A percentile compares a stretch with the other conserved stretches of the same genome.
These are phyloP conservation scores for Nephila pilipes DNA, from an alignment of 1,140 invertebrate genomes.

Conservation along the genomic window DNA sequence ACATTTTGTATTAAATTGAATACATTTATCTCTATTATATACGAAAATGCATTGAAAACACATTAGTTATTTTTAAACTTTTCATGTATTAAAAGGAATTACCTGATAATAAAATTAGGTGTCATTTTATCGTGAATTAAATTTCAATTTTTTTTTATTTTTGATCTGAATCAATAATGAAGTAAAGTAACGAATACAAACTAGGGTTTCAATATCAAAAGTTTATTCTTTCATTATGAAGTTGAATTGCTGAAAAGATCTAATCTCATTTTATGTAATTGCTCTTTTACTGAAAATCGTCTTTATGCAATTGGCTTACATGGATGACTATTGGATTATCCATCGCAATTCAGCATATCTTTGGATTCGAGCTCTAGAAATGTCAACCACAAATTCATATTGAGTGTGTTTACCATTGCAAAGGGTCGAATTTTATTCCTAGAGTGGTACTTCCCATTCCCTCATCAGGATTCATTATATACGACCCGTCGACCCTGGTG, in stretches of 20 bases:
- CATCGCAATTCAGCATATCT: neutral
- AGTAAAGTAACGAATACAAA: neutral
- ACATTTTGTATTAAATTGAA: no score
- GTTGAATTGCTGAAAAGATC: neutral
- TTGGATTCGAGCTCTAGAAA: neutral
- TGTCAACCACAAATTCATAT: constrained; percentile 2
- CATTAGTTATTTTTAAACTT: no score
- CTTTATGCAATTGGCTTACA: neutral
- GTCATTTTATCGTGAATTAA: no score
- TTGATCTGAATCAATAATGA: no score
- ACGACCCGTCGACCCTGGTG: constrained; percentile 29
- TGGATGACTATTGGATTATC: constrained; percentile 5
- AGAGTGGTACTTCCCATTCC: constrained; percentile 32
- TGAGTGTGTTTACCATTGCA: constrained; percentile 24
- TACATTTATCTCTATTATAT: no score
- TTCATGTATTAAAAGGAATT: no score
- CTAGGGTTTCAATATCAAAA: neutral
- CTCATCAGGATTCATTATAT: constrained; percentile 50
- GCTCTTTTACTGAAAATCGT: neutral
- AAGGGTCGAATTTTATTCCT: constrained; percentile 18
- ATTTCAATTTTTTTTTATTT: no score
- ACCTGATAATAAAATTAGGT: no score
- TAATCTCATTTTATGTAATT: neutral
- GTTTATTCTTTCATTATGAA: neutral
- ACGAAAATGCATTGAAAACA: no score